A percentile compares a stretch with the other conserved stretches of the same genome.
phyloP scores from a whole-genome alignment of 2,797 vertebrate genomes.

The Rhynchonycteris naso region DNA sequence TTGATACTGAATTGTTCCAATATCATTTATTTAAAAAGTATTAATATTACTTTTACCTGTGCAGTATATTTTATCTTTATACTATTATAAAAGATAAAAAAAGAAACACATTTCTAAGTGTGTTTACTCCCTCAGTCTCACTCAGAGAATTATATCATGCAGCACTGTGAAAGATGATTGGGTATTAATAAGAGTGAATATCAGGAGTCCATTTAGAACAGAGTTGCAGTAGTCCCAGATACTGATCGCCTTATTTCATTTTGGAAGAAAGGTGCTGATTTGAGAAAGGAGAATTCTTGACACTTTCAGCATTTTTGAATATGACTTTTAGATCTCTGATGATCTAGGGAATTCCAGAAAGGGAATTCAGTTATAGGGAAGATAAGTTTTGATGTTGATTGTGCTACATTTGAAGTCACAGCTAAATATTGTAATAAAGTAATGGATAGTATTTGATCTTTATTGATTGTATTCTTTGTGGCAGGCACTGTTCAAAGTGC shows the following conservation, averaged over 20 bases:
- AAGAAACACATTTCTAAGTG: background rate
- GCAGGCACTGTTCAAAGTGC: background rate
- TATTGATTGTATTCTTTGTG: background rate
- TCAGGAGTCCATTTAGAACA: background rate
- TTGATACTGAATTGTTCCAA: background rate
- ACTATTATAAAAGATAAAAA: background rate
- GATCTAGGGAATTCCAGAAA: background rate
- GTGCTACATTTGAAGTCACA: background rate
- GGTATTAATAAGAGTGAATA: background rate
- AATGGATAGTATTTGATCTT: background rate
- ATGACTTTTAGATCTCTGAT: background rate
- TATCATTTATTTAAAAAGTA: background rate
- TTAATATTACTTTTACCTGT: background rate
- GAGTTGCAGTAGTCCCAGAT: background rate
- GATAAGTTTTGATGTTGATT: conserved; percentile 1
- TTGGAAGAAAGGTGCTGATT: background rate
- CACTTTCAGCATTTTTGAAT: background rate
- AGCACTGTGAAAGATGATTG: background rate
- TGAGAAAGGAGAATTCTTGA: background rate
- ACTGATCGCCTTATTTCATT: background rate
- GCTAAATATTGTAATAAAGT: background rate
- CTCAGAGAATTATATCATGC: background rate
- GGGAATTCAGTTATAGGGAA: background rate
- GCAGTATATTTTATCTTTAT: background rate
- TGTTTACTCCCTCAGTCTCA: background rate